phyloP scores from a whole-genome alignment of 2,797 vertebrate species.

The Amblyopsis hoosieri region DNA sequence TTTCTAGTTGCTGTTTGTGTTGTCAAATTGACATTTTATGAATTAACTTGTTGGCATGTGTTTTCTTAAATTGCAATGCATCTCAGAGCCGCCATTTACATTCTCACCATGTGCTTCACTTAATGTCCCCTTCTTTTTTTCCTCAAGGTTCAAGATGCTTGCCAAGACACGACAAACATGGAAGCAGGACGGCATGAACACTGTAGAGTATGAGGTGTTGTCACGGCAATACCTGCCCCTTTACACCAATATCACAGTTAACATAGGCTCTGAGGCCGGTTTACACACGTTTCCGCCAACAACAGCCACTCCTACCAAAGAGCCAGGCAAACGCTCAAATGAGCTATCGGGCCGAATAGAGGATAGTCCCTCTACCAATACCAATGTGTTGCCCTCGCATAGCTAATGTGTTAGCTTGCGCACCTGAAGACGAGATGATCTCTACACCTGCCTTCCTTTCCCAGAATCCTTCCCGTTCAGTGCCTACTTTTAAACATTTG shows the following conservation, averaged over 20 bases:
- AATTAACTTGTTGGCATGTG: no score
- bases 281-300: constrained; percentile 28
- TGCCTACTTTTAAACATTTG: constrained; percentile 11
- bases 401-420: background rate
- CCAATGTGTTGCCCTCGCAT: constrained; percentile 14
- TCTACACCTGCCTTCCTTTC: constrained; percentile 7
- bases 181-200: constrained; percentile 80
- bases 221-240: constrained; percentile 74
- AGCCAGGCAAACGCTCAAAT: constrained; percentile 3
- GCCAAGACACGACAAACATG: constrained; percentile 78
- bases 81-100: no score
- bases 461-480: constrained; percentile 19
- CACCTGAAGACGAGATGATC: background rate
- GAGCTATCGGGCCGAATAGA: no score
- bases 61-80: no score
- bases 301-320: constrained; percentile 4
- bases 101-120: no score
- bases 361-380: constrained; percentile 16
- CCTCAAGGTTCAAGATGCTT: constrained; percentile 81
- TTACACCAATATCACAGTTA: constrained; percentile 84
- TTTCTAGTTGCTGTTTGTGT: no score
- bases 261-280: constrained; percentile 76
- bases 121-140: background rate
- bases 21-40: no score
- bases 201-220: constrained; percentile 71